Percentiles rank a stretch among this genome's conserved stretches.
phyloP scores from a whole-genome alignment of 64 coral and sea anemone genomes.

The Montipora efflorescens region DNA sequence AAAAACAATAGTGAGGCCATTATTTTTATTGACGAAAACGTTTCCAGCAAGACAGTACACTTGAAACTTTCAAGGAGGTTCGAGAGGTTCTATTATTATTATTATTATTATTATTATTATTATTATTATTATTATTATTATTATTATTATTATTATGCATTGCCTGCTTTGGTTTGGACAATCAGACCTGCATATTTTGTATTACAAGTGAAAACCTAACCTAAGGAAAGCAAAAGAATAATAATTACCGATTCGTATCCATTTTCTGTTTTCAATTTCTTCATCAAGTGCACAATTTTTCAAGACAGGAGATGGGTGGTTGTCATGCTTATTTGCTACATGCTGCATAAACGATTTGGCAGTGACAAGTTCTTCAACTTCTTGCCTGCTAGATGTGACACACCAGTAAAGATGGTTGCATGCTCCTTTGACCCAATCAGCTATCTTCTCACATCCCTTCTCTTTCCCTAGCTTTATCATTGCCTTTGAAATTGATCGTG shows the following conservation, averaged over 20 bases:
- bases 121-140: no score
- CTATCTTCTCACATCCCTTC: conserved; percentile 25
- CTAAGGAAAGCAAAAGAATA: background rate
- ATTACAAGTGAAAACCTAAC: background rate
- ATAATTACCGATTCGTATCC: conserved; percentile 31
- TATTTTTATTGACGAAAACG: background rate
- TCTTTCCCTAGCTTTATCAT: conserved; percentile 54
- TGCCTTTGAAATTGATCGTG: conserved; percentile 27
- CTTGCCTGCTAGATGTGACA: conserved; percentile 18
- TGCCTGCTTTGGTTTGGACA: background rate
- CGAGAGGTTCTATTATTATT: no score
- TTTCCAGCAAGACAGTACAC: background rate
- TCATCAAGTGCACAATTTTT: conserved; percentile 25
- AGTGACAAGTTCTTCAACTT: background rate
- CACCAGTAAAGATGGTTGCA: conserved; percentile 57
- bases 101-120: no score
- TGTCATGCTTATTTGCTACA: conserved; percentile 27
- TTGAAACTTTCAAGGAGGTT: background rate
- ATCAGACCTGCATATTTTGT: background rate
- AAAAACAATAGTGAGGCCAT: background rate
- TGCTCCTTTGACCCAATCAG: conserved; percentile 43
- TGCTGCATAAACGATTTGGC: conserved; percentile 56
- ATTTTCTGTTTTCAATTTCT: background rate
- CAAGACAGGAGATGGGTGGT: conserved; percentile 21
- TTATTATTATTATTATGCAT: no score